phyloP scores from a whole-genome alignment of 1,140 invertebrate species.

The Leptonema lineaticorne region DNA sequence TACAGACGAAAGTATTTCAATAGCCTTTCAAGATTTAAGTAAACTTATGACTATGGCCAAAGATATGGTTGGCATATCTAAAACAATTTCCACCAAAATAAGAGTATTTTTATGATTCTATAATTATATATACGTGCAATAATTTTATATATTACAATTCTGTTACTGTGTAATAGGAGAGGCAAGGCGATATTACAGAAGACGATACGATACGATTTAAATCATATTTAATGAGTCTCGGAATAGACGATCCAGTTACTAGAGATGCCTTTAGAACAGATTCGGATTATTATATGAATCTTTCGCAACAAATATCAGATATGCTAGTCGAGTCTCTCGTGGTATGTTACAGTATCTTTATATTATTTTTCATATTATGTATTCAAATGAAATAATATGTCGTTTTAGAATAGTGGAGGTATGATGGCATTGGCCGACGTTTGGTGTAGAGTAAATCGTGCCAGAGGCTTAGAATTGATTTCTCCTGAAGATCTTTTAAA shows the following conservation, averaged over 20 bases:
- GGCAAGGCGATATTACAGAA: conserved; percentile 93
- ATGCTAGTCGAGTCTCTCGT: conserved; percentile 80
- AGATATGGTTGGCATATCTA: conserved; percentile 94
- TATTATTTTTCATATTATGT: not conserved
- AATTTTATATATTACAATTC: not conserved
- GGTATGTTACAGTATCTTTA: conserved; percentile 53
- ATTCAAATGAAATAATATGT: not conserved
- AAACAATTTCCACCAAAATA: conserved; percentile 91
- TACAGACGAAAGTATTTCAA: conserved; percentile 86
- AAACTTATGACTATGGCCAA: conserved; percentile 95
- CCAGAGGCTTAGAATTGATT: conserved; percentile 82
- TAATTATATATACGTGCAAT: not conserved
- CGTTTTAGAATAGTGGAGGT: conserved; percentile 81
- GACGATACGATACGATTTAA: conserved; percentile 97
- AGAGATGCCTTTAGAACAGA: conserved; percentile 84
- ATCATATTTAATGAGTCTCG: conserved; percentile 92
- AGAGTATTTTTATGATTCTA: conserved; percentile 56
- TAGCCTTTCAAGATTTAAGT: conserved; percentile 93
- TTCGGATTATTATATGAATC: conserved; percentile 81
- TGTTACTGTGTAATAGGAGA: conserved; percentile 65
- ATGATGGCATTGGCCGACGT: conserved; percentile 97
- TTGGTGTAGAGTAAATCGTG: conserved; percentile 93
- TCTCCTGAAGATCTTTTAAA: conserved; percentile 94
- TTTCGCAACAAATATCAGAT: conserved; percentile 84
- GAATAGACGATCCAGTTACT: conserved; percentile 96